Evolutionary conservation across 2,888 invertebrate genomes (phyloP).

Genomic region (Drosophila algonquin): DNA sequence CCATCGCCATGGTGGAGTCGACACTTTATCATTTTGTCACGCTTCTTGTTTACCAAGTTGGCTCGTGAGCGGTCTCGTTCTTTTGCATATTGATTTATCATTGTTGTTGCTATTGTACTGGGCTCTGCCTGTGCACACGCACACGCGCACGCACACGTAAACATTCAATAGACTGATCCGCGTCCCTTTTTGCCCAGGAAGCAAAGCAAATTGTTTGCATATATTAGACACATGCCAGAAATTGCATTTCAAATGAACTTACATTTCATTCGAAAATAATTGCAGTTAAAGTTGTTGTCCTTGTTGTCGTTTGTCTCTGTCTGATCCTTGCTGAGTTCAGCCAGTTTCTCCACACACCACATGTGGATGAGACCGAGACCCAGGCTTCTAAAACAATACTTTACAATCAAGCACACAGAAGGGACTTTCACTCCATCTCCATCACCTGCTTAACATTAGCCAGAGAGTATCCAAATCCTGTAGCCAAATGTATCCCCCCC

Average conservation of each 20-base stretch:
- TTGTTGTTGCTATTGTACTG: constrained; percentile 33
- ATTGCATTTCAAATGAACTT: constrained; percentile 68
- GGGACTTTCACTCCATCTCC: background rate
- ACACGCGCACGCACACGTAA: background rate
- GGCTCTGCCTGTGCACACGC: background rate
- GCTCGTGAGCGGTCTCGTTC: constrained; percentile 45
- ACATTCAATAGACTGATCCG: background rate
- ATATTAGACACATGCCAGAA: constrained; percentile 70
- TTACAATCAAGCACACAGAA: background rate
- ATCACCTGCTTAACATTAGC: background rate
- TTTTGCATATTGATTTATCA: constrained; percentile 74
- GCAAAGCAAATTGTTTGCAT: constrained; percentile 71
- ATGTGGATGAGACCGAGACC: background rate
- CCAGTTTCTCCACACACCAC: background rate
- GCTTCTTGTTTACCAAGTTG: constrained; percentile 64
- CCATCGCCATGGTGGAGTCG: constrained; percentile 38
- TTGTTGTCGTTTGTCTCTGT: constrained; percentile 6
- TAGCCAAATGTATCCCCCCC: background rate
- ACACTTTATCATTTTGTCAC: constrained; percentile 78
- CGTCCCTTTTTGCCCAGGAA: constrained; percentile 22
- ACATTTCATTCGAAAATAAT: constrained; percentile 64
- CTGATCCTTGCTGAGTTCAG: background rate
- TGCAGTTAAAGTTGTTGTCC: constrained; percentile 56
- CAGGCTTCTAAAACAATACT: background rate
- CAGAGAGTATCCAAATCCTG: background rate